Evolutionary conservation across 2,113 vertebrate species (phyloP), one percentile per base, ranked within the genome.

Genomic region (Cyprinus carpio): DNA sequence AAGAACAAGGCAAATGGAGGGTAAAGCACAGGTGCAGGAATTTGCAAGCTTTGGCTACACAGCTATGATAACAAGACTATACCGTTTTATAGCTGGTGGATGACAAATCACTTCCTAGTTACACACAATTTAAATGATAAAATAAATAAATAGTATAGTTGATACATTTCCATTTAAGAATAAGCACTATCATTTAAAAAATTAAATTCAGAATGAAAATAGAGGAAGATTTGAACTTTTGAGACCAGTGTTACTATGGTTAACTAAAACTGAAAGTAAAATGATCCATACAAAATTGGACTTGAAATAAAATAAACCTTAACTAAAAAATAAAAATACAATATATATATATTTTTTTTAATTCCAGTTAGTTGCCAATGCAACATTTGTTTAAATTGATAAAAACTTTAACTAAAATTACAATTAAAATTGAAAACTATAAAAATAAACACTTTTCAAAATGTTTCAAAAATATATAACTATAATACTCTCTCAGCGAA

Each of bases 1-100:
- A 75, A 46, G 16, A 27, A 31, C 31, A n/a, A 29, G 12, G 43
- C 60, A 81, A 64, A 80, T 51, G 8, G 25, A 29, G 80, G 5
- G 49, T 34, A 72, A 72, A 71, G 7, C 29, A 83, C 67, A 74
- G 80, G 62, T 69, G 80, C 27, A 51, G 8, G 4, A 40, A 64
- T 81, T 67, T 78, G 84, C 16, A 25, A 75, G 12, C 74, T 77
- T 12, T 64, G 25, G 40, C 16, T 51, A 69, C 60, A 69, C 60
- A 81, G 62, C 79, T 81, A 81, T 51, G 27, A 67, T 34, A 81
- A 81, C 58, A 64, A 81, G 8, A 27, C 34, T 27, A 4, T 10
- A 6, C 12, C 2, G 1, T n/a, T 81, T 27, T 20, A 27, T 11
- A 62, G 12, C 34, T 60, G 56, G 3, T 27, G 6, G 13, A 4